Evolutionary conservation across 2,888 invertebrate genomes (phyloP).

Genomic region (Melinaea marsaeus): DNA sequence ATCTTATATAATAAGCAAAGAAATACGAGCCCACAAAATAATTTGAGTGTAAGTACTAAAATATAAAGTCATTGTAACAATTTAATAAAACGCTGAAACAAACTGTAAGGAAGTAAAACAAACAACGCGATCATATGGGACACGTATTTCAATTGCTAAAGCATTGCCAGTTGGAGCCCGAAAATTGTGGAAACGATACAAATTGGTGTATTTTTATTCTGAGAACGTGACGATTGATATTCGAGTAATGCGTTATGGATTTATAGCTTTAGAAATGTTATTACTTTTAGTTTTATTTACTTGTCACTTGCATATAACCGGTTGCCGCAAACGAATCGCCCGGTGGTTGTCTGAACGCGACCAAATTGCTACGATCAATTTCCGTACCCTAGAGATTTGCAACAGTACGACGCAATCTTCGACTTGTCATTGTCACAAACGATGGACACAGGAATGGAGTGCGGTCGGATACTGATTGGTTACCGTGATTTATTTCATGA

Average conservation of each 20-base stretch:
- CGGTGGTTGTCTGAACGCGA: conserved; percentile 47
- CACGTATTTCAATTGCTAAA: conserved; percentile 30
- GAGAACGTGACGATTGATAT: conserved; percentile 43
- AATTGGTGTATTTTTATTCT: conserved; percentile 42
- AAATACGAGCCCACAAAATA: not conserved
- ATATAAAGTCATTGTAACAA: not conserved
- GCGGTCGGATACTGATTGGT: conserved; percentile 36
- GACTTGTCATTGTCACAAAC: conserved; percentile 65
- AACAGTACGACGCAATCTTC: conserved; percentile 65
- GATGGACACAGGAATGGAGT: conserved; percentile 42
- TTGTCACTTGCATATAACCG: conserved; percentile 10
- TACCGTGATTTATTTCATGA: conserved; percentile 32
- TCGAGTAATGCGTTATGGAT: conserved; percentile 48
- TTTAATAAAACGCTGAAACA: conserved; percentile 3
- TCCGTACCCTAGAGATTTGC: conserved; percentile 56
- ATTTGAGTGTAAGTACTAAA: not conserved
- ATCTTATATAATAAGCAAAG: not conserved
- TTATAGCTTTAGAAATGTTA: not conserved
- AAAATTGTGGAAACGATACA: conserved; percentile 34
- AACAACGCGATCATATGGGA: conserved; percentile 6
- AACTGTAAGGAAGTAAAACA: conserved; percentile 7
- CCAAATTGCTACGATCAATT: conserved; percentile 71
- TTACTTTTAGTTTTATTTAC: not conserved
- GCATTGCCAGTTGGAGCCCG: conserved; percentile 31
- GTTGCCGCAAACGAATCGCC: conserved; percentile 45